Evolutionary conservation across 2,797 vertebrate genomes (phyloP).

Genomic region (Lithobates pipiens): DNA sequence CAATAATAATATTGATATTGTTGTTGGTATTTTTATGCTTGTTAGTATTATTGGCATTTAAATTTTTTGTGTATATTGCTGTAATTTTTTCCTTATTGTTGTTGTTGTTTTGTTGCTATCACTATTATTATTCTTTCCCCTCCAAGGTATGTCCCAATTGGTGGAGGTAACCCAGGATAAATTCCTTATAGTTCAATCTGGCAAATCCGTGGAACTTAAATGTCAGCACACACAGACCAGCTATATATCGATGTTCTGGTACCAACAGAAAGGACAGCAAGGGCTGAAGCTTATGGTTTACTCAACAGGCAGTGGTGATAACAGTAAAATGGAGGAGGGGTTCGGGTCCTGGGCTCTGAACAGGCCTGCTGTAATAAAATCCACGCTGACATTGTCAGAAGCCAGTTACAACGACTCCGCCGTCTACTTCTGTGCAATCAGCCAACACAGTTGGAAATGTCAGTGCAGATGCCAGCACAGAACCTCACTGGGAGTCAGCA

Average conservation of each 20-base stretch:
- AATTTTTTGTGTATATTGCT: not conserved
- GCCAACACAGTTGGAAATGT: constrained; percentile 5
- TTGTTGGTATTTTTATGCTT: not conserved
- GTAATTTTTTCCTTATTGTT: not conserved
- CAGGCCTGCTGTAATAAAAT: not conserved
- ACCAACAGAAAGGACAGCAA: constrained; percentile 34
- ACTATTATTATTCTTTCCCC: not conserved
- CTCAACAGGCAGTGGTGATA: not conserved
- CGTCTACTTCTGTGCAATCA: constrained; percentile 24
- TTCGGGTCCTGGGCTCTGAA: not conserved
- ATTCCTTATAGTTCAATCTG: not conserved
- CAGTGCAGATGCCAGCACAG: constrained; percentile 2
- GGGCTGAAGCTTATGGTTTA: constrained; percentile 37
- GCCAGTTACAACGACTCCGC: not conserved
- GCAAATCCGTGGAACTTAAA: not conserved
- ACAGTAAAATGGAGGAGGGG: not conserved
- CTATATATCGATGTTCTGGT: constrained; percentile 49
- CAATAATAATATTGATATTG: too few species aligned
- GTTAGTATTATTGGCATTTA: too few species aligned
- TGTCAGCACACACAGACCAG: constrained; percentile 7
- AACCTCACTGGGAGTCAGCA: not conserved
- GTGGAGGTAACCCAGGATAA: constrained; percentile 19
- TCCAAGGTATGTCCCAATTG: not conserved
- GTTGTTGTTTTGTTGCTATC: not conserved
- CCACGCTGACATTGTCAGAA: not conserved